A percentile compares a stretch with the other conserved stretches of the same genome.
Conservation (phyloP, 2,113 vertebrate genomes). For the Sialia sialis region DNA sequence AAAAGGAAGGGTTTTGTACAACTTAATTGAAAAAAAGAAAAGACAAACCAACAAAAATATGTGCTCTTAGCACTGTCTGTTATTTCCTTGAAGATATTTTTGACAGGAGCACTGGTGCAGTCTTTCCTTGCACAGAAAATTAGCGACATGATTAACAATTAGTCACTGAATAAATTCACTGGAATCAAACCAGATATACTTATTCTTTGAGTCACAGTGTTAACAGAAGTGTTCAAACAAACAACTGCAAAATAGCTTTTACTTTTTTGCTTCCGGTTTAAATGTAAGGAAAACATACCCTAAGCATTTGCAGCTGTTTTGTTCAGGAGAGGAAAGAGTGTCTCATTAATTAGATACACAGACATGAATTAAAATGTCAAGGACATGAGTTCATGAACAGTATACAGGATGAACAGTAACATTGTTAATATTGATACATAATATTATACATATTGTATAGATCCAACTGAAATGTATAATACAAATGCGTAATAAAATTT, state of each 20-base stretch:
- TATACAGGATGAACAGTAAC: background rate
- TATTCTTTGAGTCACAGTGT: background rate
- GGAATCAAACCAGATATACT: background rate
- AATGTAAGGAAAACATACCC: background rate
- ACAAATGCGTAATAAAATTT: background rate
- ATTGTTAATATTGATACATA: background rate
- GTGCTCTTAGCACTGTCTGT: background rate
- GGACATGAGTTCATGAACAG: background rate
- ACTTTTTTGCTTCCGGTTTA: background rate
- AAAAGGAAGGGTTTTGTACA: background rate
- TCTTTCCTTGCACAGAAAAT: background rate
- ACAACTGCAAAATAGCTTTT: background rate
- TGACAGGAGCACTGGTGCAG: background rate
- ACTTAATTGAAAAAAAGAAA: background rate
- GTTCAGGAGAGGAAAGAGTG: background rate
- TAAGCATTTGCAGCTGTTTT: background rate
- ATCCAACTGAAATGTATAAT: background rate
- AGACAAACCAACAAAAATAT: background rate
- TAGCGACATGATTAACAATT: background rate
- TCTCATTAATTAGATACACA: background rate
- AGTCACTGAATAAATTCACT: background rate
- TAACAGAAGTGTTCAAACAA: background rate
- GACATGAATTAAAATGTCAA: background rate
- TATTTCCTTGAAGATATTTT: background rate
- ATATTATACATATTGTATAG: background rate